Evolutionary conservation across 2,888 invertebrate genomes (phyloP).

Genomic region (Chironomus tentans): DNA sequence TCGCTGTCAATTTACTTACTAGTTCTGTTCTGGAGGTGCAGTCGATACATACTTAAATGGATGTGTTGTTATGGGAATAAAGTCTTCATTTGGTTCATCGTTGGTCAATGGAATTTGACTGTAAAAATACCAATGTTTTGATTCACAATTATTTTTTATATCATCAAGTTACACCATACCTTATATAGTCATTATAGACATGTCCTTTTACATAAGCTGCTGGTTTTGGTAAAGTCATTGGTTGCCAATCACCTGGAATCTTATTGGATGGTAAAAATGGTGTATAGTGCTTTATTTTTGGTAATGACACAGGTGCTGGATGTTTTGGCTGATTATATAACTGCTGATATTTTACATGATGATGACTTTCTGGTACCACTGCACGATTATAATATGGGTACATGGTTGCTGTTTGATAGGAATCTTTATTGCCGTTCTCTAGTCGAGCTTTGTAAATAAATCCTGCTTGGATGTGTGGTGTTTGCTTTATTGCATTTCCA

Average conservation of each 20-base stretch:
- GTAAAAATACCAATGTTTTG: not conserved
- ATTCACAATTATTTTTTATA: no score
- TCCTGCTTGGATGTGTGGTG: conserved; percentile 4
- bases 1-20: not conserved
- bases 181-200: not conserved
- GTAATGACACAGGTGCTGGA: not conserved
- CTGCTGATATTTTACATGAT: not conserved
- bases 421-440: not conserved
- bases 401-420: not conserved
- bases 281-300: conserved; percentile 33
- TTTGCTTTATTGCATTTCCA: not conserved
- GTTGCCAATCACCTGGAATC: conserved; percentile 47
- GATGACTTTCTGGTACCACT: not conserved
- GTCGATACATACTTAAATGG: not conserved
- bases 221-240: conserved; percentile 41
- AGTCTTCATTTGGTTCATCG: not conserved
- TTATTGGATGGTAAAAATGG: conserved; percentile 48
- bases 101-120: not conserved
- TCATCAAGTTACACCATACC: not conserved
- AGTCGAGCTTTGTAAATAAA: conserved; percentile 16
- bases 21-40: not conserved
- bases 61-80: not conserved
- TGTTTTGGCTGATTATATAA: not conserved
- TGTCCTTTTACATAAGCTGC: conserved; percentile 27
- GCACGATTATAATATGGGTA: not conserved